Evolutionary conservation across 2,888 invertebrate genomes (phyloP), one percentile per base, ranked within the genome.

Genomic region (Acanthacorydalis orientalis): DNA sequence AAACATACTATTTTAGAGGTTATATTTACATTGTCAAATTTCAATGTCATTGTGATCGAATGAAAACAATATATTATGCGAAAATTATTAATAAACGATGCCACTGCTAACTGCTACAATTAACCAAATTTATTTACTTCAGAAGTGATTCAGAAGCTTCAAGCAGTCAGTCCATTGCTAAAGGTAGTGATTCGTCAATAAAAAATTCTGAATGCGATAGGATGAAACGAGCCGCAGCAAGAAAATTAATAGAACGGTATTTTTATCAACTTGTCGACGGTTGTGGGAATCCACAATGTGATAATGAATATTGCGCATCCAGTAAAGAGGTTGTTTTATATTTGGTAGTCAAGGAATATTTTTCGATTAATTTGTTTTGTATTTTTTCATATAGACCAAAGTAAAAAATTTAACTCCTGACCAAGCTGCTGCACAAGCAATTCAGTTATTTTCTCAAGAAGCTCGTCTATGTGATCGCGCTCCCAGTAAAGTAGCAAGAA

Each of bases 251-350:
- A 54, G 89, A 91, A 67, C 77, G 87, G 59, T 93, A 92, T 67
- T 92, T 92, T 65, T 89, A 87, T 68, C 91, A 93, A 68, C 70
- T 93, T 53, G 80, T 85, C 39, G 86, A 90, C 64, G 93, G 93
- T 55, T 93, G 93, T 68, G 92, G 93, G 23, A 87, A 89, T 66
- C 73, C 78, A n/a, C 73, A 75, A 57, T 93, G 93, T 67, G 76
- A 78, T 59, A 93, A 93, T 68, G 76, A 77, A 59, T 76, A 81
- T 63, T 93, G 93, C 72, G 90, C 89, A 54, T 92, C 93, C 14
- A 89, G 88, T 67, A 86, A 86, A 57, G 78, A 83, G 70, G 87
- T 89, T 68, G 64, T 63, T 55, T 23, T 2, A 14, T 23, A 42
- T 14, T 42, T 23, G 9, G 7, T 31, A 42, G 16, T n/a, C 12